Base-by-base conservation (phyloP, 2,797 vertebrate genomes). In the Sciaenops ocellatus region DNA sequence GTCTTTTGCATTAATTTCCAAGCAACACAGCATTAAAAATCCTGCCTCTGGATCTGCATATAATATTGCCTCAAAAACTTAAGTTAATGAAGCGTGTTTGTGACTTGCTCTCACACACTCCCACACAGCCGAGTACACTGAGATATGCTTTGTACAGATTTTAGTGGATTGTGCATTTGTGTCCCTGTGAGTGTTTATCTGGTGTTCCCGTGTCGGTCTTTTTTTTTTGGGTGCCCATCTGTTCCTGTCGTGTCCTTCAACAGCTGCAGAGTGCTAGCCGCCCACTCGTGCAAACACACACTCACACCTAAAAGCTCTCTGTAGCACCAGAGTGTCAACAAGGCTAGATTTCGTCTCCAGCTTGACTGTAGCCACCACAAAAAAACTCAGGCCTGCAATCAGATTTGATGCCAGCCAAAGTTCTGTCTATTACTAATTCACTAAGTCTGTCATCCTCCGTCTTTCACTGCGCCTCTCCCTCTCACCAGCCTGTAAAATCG, bases 231-330 rank as follows among this genome's bases (percentile, higher is more conserved):
- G 63, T 46, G 30, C n/a, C 85, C 87, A 92, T 92, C 91, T 92
- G 90, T 85, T 88, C 80, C 72, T 22, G 57, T 69, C 60, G 5
- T 82, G 86, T 90, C 87, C 83, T 84, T 87, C 89, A 90, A 86
- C 89, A 92, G 89, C 86, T 92, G 87, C 84, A 88, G 72, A 64
- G 76, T 67, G 78, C 65, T 51, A 41, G 69, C 77, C 51, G 44
- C 88, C 85, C 84, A 75, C 82, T 76, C 76, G 10, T 76, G 59
- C 50, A n/a, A n/a, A 42, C 79, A 70, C 78, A 77, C 81, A 79
- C 76, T 76, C 69, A 26, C 85, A 87, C 86, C 82, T 80, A 69
- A 74, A 84, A 80, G 67, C 69, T 76, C 74, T 86, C 63, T 22
- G 79, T 83, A 74, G 38, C 82, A 85, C 64, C 55, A 51, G 68